These are phyloP conservation scores for Cryptus armator DNA, from an alignment of 2,888 invertebrate species.

Conservation along the genomic window DNA sequence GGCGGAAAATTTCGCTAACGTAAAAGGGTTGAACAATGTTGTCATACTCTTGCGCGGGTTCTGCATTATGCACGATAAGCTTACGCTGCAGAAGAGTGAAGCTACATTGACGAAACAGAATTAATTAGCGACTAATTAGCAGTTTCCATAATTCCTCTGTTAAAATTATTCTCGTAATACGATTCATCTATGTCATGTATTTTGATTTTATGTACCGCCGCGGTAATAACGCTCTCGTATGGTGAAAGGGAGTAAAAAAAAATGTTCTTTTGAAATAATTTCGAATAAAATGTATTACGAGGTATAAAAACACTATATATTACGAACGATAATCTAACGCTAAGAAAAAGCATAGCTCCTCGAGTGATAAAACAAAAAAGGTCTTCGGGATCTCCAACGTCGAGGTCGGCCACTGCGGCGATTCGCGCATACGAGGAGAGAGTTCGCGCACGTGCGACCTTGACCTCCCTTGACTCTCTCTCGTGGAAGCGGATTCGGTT, in stretches of 20 bases:
- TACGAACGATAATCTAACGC: slow-evolving; percentile 11
- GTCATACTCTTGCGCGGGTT: not conserved
- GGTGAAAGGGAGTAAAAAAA: slow-evolving; percentile 9
- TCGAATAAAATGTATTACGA: not conserved
- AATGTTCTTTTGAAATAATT: not conserved
- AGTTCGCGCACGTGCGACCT: slow-evolving; percentile 70
- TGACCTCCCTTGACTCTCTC: slow-evolving; percentile 62
- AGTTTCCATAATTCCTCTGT: not conserved
- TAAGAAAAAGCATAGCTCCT: slow-evolving; percentile 44
- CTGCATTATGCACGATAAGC: not conserved
- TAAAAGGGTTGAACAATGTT: not conserved
- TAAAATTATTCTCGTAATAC: not conserved
- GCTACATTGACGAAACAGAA: not conserved
- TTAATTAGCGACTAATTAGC: slow-evolving; percentile 4
- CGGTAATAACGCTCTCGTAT: slow-evolving; percentile 1
- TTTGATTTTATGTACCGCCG: not conserved
- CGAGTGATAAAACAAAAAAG: slow-evolving; percentile 16
- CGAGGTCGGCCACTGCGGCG: slow-evolving; percentile 75
- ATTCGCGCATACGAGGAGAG: slow-evolving; percentile 67
- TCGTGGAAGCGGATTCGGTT: slow-evolving; percentile 46
- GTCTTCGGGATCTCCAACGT: slow-evolving; percentile 53
- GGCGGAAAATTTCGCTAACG: not conserved
- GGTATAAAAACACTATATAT: not conserved
- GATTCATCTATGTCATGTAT: not conserved
- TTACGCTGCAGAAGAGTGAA: slow-evolving; percentile 1